phyloP scores from a whole-genome alignment of 2,797 vertebrate species.

The Epinephelus awoara region DNA sequence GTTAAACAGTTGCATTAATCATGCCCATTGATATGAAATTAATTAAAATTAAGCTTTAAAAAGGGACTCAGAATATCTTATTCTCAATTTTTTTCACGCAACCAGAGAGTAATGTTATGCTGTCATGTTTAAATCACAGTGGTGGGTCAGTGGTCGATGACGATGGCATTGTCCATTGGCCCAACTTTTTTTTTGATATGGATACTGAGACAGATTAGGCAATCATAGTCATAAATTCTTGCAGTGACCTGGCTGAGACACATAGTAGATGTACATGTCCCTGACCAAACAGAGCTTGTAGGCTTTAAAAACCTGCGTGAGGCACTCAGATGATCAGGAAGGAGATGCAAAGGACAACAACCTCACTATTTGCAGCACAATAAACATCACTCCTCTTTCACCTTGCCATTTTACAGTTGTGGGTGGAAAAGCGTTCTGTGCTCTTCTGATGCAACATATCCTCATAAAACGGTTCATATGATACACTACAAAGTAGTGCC shows the following conservation, averaged over 20 bases:
- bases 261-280: background rate
- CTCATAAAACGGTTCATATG: too few relatives aligned
- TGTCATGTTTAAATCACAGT: too few relatives aligned
- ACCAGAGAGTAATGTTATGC: background rate
- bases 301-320: background rate
- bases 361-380: background rate
- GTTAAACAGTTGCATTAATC: background rate
- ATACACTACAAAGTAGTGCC: too few relatives aligned
- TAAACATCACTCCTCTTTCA: constrained; percentile 4
- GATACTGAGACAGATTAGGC: too few relatives aligned
- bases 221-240: too few relatives aligned
- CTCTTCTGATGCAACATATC: background rate
- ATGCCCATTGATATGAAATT: background rate
- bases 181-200: too few relatives aligned
- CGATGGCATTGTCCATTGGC: too few relatives aligned
- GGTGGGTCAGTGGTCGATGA: too few relatives aligned
- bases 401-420: background rate
- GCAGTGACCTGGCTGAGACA: background rate
- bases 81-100: too few relatives aligned
- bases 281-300: background rate
- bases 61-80: too few relatives aligned
- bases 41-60: background rate
- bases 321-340: background rate
- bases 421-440: background rate
- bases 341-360: background rate